Evolutionary conservation across 2,113 vertebrate genomes (phyloP).

Genomic region (Carassius gibelio): DNA sequence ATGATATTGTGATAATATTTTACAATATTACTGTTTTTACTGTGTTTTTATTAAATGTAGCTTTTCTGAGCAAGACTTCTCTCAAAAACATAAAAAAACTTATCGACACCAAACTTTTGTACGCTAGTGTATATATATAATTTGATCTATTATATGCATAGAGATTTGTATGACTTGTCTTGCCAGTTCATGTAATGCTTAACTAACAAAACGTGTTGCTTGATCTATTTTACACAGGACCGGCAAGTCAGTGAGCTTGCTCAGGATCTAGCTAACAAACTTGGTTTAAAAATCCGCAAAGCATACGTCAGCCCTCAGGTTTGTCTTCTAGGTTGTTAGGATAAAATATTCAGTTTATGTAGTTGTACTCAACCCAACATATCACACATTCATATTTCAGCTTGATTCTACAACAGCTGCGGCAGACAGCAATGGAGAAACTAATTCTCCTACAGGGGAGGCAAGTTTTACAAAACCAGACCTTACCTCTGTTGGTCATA

Average conservation of each 20-base stretch:
- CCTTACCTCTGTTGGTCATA: neutral
- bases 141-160: too few species aligned
- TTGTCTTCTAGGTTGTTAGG: slow-evolving; percentile 42
- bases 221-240: slow-evolving; percentile 75
- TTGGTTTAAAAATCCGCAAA: slow-evolving; percentile 91
- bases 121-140: neutral
- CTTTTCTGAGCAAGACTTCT: neutral
- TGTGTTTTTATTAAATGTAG: neutral
- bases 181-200: neutral
- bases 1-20: too few species aligned
- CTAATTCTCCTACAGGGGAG: slow-evolving; percentile 73
- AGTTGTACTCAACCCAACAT: neutral
- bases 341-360: neutral
- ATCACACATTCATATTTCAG: slow-evolving; percentile 27
- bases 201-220: neutral
- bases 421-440: slow-evolving; percentile 70
- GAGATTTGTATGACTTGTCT: neutral
- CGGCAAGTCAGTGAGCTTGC: slow-evolving; percentile 90
- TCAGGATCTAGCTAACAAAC: slow-evolving; percentile 92
- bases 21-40: neutral
- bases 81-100: neutral
- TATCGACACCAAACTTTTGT: neutral
- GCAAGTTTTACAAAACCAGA: slow-evolving; percentile 54
- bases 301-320: slow-evolving; percentile 95
- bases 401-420: slow-evolving; percentile 69